A percentile compares a stretch with the other conserved stretches of the same genome.
Evolutionary conservation across 2,888 invertebrate genomes (phyloP).

Genomic region (Acrobasis consociella): DNA sequence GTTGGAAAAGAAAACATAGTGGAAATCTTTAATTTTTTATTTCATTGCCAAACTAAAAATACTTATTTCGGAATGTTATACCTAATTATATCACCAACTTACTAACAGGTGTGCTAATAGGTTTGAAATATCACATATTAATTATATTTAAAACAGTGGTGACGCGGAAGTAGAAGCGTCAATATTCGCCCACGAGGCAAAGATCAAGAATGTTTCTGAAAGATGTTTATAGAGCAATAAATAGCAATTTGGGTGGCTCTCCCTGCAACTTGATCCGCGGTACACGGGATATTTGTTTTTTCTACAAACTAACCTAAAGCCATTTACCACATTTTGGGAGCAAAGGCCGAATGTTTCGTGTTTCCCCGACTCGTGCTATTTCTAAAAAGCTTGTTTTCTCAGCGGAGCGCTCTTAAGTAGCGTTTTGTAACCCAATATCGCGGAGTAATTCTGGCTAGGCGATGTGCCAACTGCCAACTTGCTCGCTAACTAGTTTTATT

Average conservation of each 20-base stretch:
- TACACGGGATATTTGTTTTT: constrained; percentile 60
- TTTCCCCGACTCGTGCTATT: constrained; percentile 70
- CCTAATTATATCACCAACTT: background rate
- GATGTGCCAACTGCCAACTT: constrained; percentile 61
- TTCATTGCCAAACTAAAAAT: constrained; percentile 4
- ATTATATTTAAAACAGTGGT: constrained; percentile 46
- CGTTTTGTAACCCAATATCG: constrained; percentile 67
- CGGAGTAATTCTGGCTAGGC: constrained; percentile 64
- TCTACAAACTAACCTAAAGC: constrained; percentile 73
- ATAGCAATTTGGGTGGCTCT: constrained; percentile 39
- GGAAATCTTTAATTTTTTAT: no score
- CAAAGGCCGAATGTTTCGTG: constrained; percentile 67
- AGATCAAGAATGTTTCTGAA: constrained; percentile 32
- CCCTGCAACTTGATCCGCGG: constrained; percentile 49
- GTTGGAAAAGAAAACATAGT: no score
- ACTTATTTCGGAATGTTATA: constrained; percentile 10
- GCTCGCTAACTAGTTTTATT: constrained; percentile 38
- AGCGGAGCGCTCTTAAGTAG: constrained; percentile 75
- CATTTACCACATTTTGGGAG: constrained; percentile 74
- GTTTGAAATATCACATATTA: constrained; percentile 52
- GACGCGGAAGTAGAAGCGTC: constrained; percentile 38
- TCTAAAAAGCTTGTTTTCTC: constrained; percentile 80
- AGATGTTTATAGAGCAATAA: constrained; percentile 41
- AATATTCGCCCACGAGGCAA: constrained; percentile 30
- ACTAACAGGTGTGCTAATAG: constrained; percentile 44